phyloP scores from a whole-genome alignment of 1,140 invertebrate genomes.

The Cepaea nemoralis region DNA sequence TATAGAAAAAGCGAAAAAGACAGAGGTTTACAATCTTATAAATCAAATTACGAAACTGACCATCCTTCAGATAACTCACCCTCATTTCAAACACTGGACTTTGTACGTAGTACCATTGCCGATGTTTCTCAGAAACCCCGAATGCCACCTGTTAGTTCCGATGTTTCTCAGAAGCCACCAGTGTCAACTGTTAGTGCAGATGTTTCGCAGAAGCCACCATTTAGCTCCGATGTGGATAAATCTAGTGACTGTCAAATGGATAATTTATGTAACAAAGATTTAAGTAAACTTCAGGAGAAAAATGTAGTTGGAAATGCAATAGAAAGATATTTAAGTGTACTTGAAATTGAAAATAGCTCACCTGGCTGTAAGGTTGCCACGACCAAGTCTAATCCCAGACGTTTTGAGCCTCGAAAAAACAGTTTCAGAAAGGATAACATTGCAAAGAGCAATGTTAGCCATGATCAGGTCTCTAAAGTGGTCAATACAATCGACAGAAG shows the following conservation, averaged over 20 bases:
- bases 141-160: background rate
- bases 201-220: background rate
- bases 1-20: background rate
- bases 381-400: too few relatives aligned
- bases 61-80: background rate
- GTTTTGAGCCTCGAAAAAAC: too few relatives aligned
- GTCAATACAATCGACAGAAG: background rate
- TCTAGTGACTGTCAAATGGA: background rate
- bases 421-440: background rate
- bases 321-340: background rate
- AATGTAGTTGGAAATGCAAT: background rate
- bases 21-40: background rate
- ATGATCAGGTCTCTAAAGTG: background rate
- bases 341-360: background rate
- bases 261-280: background rate
- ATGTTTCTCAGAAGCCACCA: too few relatives aligned
- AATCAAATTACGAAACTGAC: background rate
- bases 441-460: background rate
- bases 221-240: background rate
- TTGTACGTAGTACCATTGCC: background rate
- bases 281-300: background rate
- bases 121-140: background rate
- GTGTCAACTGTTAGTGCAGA: too few relatives aligned
- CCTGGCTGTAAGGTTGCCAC: background rate
- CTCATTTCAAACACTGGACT: background rate